Conservation (phyloP, 1,140 invertebrate genomes). For the Cotesia vestalis region DNA sequence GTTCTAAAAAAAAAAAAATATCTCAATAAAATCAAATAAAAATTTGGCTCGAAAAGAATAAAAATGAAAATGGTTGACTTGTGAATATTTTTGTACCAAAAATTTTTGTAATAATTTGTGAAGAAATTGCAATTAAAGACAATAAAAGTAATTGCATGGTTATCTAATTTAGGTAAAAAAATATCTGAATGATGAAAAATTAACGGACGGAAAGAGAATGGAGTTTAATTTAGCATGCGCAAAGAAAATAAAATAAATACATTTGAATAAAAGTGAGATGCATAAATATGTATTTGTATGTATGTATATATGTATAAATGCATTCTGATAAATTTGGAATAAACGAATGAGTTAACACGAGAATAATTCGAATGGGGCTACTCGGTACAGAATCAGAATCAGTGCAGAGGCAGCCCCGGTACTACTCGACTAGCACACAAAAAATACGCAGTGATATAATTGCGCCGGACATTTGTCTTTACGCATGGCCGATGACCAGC, state of each 20-base stretch:
- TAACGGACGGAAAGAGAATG: constrained; percentile 7
- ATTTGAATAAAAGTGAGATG: neutral
- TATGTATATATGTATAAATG: neutral
- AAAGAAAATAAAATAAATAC: neutral
- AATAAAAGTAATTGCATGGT: too few species aligned
- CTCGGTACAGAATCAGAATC: too few species aligned
- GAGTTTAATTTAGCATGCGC: neutral
- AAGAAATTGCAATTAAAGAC: too few species aligned
- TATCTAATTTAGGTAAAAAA: constrained; percentile 1
- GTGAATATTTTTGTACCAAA: too few species aligned
- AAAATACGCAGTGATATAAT: constrained; percentile 8
- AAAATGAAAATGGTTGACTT: too few species aligned
- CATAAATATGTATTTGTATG: too few species aligned
- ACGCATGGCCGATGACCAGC: constrained; percentile 15
- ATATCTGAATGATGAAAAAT: constrained; percentile 21
- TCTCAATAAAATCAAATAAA: too few species aligned
- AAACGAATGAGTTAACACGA: constrained; percentile 3
- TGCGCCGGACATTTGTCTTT: constrained; percentile 11
- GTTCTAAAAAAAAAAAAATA: too few species aligned
- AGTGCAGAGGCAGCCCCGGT: neutral
- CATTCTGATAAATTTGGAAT: constrained; percentile 10
- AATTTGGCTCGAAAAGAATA: too few species aligned
- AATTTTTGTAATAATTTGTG: too few species aligned
- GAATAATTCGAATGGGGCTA: constrained; percentile 4
- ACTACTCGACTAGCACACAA: neutral